Percentiles rank a stretch among this genome's conserved stretches.
Conservation (phyloP, 2,113 vertebrate species). For the Nycticebus coucang region DNA sequence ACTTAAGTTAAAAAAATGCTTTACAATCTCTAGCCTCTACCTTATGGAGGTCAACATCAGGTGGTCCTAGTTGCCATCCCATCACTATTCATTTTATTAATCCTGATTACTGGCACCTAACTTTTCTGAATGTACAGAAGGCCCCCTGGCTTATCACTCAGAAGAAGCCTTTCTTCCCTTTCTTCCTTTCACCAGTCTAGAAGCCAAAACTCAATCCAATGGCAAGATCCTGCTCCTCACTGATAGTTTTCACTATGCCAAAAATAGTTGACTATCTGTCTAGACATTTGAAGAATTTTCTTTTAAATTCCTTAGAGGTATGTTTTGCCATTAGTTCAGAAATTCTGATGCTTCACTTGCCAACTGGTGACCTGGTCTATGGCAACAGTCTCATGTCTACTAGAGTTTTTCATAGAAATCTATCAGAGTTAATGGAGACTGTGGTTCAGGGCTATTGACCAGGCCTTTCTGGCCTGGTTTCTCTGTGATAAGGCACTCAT, state of each 20-base stretch:
- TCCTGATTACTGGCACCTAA: neutral
- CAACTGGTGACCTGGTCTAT: neutral
- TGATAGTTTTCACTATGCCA: neutral
- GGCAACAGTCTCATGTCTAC: neutral
- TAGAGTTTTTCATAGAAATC: neutral
- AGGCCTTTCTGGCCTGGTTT: neutral
- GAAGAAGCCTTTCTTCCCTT: neutral
- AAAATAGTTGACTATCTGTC: neutral
- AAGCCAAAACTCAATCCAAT: neutral
- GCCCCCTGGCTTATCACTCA: neutral
- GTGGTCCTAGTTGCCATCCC: neutral
- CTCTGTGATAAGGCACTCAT: neutral
- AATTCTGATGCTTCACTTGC: neutral
- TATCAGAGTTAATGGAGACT: neutral
- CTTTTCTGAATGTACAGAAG: neutral
- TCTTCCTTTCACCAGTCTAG: neutral
- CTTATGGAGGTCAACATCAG: neutral
- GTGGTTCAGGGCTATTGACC: neutral
- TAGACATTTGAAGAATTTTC: neutral
- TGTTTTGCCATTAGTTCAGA: neutral
- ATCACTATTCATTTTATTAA: neutral
- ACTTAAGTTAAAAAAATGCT: neutral
- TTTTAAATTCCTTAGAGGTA: neutral
- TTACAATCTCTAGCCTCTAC: neutral
- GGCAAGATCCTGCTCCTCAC: neutral